phyloP scores from a whole-genome alignment of 2,797 vertebrate genomes.

The Phataginus tricuspis region DNA sequence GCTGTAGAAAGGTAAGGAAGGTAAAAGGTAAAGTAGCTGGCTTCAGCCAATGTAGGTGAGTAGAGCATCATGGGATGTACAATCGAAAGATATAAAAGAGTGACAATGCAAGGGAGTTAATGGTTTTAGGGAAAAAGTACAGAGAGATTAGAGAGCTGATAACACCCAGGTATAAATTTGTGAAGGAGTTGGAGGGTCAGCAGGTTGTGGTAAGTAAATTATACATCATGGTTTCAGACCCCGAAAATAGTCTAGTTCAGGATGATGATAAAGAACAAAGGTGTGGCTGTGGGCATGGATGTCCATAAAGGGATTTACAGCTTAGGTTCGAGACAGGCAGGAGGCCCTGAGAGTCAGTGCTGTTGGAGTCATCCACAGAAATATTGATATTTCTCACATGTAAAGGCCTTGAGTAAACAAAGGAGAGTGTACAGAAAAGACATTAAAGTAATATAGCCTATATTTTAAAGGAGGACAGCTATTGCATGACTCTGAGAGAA shows the following conservation, averaged over 20 bases:
- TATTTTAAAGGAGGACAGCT: neutral
- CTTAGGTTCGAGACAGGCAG: neutral
- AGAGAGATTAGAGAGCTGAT: neutral
- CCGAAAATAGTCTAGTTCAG: neutral
- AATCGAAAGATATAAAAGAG: neutral
- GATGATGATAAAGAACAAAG: constrained; percentile 11
- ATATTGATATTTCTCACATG: neutral
- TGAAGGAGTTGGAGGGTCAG: neutral
- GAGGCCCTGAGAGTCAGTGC: neutral
- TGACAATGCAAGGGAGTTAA: neutral
- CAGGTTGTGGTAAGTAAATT: neutral
- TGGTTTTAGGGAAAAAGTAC: neutral
- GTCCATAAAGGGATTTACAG: neutral
- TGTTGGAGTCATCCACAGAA: neutral
- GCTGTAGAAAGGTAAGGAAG: neutral
- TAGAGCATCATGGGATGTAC: neutral
- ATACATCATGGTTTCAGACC: neutral
- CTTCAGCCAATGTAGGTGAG: neutral
- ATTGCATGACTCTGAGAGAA: neutral
- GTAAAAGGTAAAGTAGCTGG: neutral
- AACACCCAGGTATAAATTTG: neutral
- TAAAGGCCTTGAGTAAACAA: constrained; percentile 34
- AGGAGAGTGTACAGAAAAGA: neutral
- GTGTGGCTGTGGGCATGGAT: neutral
- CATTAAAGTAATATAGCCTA: neutral